Evolutionary conservation across 2,888 invertebrate genomes (phyloP), one percentile per base, ranked within the genome.

Genomic region (Drosophila gaucha): DNA sequence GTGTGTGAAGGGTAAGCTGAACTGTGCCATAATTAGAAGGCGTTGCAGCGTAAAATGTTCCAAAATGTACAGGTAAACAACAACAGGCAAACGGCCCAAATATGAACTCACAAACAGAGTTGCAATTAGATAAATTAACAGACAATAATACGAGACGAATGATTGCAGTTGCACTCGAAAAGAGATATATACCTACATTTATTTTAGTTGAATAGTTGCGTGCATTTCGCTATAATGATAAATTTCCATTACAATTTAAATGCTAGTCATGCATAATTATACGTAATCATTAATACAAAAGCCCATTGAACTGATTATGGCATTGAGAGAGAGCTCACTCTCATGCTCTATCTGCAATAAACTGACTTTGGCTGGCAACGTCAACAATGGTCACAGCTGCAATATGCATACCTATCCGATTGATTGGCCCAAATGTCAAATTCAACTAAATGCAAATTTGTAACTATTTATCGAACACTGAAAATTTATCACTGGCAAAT

Each of bases 21-120:
- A 57, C 49, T 33, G 39, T 39, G 62, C 59, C 59, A 59, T 86
- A 79, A 83, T 83, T 68, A 80, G 65, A 50, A 67, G 67, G 72
- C 72, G 70, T 63, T 64, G 69, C 70, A 44, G 70, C 67, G 65
- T 64, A 46, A 83, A 67, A 63, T 77, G 49, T 74, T 49, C 41
- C 52, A 18, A 59, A 79, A 79, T 59, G 60, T 46, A 14, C 39
- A 58, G 36, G 67, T 51, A 76, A 79, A 72, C 57, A 79, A 63
- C 18, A 16, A n/a, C 30, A 18, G 24, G 28, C 28, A 35, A 51
- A 50, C 39, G n/a, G 28, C 8, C 28, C 12, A 31, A 41, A 38
- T 33, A 31, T 54, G 35, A 49, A 33, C 43, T 18, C 20, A 28
- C 62, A 63, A 55, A 58, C 36, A 43, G 36, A 22, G 16, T 24